Percentiles rank a stretch among this genome's conserved stretches.
Conservation (phyloP, 2,113 vertebrate species). For the Ranitomeya variabilis region DNA sequence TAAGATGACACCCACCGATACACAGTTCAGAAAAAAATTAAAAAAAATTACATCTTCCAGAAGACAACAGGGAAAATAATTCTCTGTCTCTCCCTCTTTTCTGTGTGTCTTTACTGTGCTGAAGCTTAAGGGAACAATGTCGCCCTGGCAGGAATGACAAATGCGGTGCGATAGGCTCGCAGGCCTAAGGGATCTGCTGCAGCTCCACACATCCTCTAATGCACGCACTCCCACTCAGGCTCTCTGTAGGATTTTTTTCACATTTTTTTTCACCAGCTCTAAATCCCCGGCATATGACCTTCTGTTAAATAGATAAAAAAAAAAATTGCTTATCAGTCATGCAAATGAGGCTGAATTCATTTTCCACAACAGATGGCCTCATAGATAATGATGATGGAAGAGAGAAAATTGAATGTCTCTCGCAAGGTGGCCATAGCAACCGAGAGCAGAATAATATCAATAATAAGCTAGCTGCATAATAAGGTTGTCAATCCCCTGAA, state of each 20-base stretch:
- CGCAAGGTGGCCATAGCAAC: conserved; percentile 99
- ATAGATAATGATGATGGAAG: conserved; percentile 99
- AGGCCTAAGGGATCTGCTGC: conserved; percentile 80
- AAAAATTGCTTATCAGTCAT: conserved; percentile 99
- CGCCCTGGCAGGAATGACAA: conserved; percentile 84
- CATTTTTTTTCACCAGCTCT: conserved; percentile 78
- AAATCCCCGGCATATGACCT: conserved; percentile 99
- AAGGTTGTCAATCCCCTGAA: conserved; percentile 99
- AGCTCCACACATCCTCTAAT: conserved; percentile 77
- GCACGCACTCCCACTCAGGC: conserved; percentile 78
- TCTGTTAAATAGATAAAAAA: conserved; percentile 99
- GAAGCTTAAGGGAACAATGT: conserved; percentile 79
- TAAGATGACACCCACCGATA: conserved; percentile 75
- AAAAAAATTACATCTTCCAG: conserved; percentile 64
- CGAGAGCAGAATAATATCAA: conserved; percentile 98
- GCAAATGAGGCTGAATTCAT: conserved; percentile 99
- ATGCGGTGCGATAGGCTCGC: conserved; percentile 77
- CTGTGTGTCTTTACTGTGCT: conserved; percentile 69
- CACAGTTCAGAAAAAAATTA: conserved; percentile 52
- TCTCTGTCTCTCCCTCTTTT: conserved; percentile 67
- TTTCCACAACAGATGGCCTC: conserved; percentile 99
- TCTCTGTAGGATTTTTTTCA: conserved; percentile 75
- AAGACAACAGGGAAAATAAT: conserved; percentile 70
- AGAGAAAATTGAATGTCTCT: conserved; percentile 99
- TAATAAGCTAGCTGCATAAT: conserved; percentile 99